A percentile compares a stretch with the other conserved stretches of the same genome.
Evolutionary conservation across 1,140 invertebrate species (phyloP).

Genomic region (Camponotus pennsylvanicus): DNA sequence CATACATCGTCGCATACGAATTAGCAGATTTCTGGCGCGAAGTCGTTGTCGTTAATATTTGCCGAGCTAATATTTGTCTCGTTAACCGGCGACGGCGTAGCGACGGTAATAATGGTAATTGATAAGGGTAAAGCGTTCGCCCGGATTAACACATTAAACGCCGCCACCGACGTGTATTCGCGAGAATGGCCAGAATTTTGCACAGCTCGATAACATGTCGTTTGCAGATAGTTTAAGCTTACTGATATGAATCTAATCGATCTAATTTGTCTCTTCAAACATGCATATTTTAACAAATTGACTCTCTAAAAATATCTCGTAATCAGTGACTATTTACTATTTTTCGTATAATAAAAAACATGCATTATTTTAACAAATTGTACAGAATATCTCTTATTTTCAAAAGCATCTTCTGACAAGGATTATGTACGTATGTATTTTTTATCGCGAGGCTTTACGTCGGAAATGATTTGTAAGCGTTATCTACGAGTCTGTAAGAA

Average conservation of each 20-base stretch:
- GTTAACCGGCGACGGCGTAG: constrained; percentile 38
- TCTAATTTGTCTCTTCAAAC: constrained; percentile 10
- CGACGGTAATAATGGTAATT: constrained; percentile 55
- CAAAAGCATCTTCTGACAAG: neutral
- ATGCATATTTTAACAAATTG: constrained; percentile 5
- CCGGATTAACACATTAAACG: constrained; percentile 58
- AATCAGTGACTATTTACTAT: no score
- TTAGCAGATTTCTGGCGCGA: constrained; percentile 33
- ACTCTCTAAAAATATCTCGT: no score
- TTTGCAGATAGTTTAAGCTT: constrained; percentile 26
- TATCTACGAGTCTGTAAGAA: neutral
- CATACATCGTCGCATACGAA: constrained; percentile 9
- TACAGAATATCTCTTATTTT: constrained; percentile 15
- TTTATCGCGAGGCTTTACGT: neutral
- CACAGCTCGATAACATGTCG: constrained; percentile 1
- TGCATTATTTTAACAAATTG: constrained; percentile 1
- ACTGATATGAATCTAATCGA: constrained; percentile 15
- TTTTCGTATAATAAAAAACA: no score
- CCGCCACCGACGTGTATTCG: neutral
- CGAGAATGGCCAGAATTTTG: constrained; percentile 22
- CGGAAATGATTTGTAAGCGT: neutral
- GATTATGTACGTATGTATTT: neutral
- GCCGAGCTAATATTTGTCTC: constrained; percentile 59
- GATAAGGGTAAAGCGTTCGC: constrained; percentile 54
- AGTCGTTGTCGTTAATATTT: constrained; percentile 47